A percentile compares a stretch with the other conserved stretches of the same genome.
phyloP scores from a whole-genome alignment of 2,797 vertebrate genomes.

The Hybognathus amarus region DNA sequence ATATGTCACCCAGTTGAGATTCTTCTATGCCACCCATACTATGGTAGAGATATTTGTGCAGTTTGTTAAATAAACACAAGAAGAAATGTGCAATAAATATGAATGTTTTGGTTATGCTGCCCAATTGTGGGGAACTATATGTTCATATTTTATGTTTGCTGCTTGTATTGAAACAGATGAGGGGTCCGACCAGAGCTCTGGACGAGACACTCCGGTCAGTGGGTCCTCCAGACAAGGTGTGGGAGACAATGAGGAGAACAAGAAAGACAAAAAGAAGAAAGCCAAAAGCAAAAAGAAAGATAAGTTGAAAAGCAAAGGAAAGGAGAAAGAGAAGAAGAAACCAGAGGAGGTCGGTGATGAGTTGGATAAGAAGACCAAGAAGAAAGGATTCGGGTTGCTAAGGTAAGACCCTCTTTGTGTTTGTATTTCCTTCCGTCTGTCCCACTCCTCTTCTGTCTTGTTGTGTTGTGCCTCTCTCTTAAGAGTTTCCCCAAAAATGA shows the following conservation, averaged over 20 bases:
- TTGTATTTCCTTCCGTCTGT: conserved; percentile 17
- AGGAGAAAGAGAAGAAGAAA: conserved; percentile 86
- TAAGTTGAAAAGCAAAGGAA: conserved; percentile 85
- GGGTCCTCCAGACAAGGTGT: conserved; percentile 79
- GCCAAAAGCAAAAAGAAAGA: conserved; percentile 88
- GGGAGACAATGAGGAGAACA: conserved; percentile 78
- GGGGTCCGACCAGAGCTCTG: conserved; percentile 91
- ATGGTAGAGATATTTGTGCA: neutral
- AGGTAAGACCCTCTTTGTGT: conserved; percentile 77
- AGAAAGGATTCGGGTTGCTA: conserved; percentile 89
- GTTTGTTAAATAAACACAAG: neutral
- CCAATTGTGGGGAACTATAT: no score
- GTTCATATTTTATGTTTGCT: neutral
- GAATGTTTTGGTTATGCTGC: neutral
- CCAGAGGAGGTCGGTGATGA: conserved; percentile 80
- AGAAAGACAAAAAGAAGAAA: conserved; percentile 88
- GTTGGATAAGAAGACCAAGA: conserved; percentile 87
- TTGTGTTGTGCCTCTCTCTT: conserved; percentile 4
- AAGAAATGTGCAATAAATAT: neutral
- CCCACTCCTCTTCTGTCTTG: conserved; percentile 16
- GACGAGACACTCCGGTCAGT: conserved; percentile 85
- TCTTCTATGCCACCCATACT: neutral
- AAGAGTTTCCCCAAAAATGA: conserved; percentile 5
- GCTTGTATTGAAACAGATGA: conserved; percentile 77
- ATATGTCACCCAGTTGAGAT: neutral